phyloP scores from a whole-genome alignment of 2,797 vertebrate species.

The Toxotes lorentzi region DNA sequence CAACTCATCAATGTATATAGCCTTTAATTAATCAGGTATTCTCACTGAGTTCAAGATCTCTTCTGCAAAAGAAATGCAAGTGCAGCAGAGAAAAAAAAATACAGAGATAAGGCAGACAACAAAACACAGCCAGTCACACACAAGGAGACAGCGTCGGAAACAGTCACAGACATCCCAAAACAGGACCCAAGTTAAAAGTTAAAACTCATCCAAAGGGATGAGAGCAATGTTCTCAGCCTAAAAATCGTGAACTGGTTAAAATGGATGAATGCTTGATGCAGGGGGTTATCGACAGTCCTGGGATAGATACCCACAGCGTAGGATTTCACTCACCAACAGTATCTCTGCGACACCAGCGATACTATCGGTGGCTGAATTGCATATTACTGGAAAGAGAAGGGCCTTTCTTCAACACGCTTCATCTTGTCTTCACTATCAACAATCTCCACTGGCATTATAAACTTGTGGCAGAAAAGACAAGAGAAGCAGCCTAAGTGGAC shows the following conservation, averaged over 20 bases:
- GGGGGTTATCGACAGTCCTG: background rate
- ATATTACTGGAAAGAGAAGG: too few species aligned
- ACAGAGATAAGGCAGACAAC: background rate
- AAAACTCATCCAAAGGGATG: background rate
- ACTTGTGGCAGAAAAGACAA: background rate
- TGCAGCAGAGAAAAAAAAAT: background rate
- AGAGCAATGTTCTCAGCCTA: background rate
- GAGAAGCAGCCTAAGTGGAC: background rate
- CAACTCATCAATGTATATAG: background rate
- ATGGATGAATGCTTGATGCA: background rate
- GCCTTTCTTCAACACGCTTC: background rate
- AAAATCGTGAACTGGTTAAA: background rate
- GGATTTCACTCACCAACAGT: background rate
- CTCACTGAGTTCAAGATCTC: background rate
- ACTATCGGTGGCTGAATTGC: background rate
- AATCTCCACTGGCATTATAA: background rate
- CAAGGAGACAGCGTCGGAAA: background rate
- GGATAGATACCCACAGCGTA: background rate
- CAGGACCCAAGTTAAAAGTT: background rate
- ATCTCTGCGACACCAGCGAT: background rate
- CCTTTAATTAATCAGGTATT: constrained; percentile 1
- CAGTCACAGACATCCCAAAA: background rate
- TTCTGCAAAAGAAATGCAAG: background rate
- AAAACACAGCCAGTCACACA: background rate
- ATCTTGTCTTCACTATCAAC: background rate